Percentiles rank a stretch among this genome's conserved stretches.
phyloP scores from a whole-genome alignment of 2,888 invertebrate species.

The Taphrorychus bicolor region DNA sequence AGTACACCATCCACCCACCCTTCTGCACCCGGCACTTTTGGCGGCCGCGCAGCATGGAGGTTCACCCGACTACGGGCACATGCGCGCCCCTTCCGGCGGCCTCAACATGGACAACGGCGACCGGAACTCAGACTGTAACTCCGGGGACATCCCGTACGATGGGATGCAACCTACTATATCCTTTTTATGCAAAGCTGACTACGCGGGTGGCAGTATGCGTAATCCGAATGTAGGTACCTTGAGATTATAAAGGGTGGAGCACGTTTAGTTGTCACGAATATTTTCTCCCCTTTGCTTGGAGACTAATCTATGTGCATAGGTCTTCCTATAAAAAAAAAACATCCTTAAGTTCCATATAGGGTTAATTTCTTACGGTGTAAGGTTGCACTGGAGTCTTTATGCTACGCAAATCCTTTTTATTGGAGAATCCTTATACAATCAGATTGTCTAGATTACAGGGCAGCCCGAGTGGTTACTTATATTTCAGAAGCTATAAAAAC shows the following conservation, averaged over 20 bases:
- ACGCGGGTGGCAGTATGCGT: not conserved
- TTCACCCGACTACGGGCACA: constrained; percentile 80
- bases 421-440: constrained; percentile 36
- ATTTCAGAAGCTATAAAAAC: not conserved
- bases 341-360: constrained; percentile 50
- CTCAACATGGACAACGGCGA: constrained; percentile 82
- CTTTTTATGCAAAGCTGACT: constrained; percentile 68
- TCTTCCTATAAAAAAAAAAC: constrained; percentile 48
- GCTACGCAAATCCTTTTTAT: constrained; percentile 45
- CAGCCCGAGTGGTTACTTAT: not conserved
- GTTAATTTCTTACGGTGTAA: constrained; percentile 53
- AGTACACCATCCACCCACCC: constrained; percentile 82
- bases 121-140: constrained; percentile 89
- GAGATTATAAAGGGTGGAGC: not conserved
- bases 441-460: constrained; percentile 27
- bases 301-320: too few species aligned
- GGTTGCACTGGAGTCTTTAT: constrained; percentile 45
- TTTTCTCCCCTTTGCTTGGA: too few species aligned
- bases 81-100: constrained; percentile 63
- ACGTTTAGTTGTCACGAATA: too few species aligned
- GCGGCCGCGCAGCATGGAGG: constrained; percentile 83
- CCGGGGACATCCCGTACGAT: constrained; percentile 89
- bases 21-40: constrained; percentile 84
- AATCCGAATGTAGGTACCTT: not conserved
- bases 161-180: constrained; percentile 96